Base-by-base conservation (phyloP, 1,140 invertebrate species). In the Platorchestia sp. region DNA sequence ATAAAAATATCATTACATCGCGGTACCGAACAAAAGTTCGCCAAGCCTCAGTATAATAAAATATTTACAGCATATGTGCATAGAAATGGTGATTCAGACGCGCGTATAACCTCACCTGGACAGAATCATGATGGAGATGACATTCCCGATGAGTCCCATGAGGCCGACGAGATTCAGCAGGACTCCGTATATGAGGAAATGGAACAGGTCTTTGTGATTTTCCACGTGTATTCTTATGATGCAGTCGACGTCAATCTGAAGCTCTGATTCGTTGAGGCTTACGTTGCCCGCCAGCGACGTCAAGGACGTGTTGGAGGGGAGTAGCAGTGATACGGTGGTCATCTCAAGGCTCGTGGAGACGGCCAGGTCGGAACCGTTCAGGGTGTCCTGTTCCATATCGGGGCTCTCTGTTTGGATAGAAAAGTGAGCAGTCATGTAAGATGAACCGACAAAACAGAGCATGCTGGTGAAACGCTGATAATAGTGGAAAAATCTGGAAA, bases 91-190 rank as follows among this genome's bases (percentile, higher is more conserved):
- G 19, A 51, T 51, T 7, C 6, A 6, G 47, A 19, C 19, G 47
- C 47, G 19, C 47, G 6, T 6, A 7, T 14, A 36, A 7, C 36
- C 95, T 95, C 40, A 96, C 96, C 96, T 96, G 36, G 98, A 99
- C 19, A 99, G 97, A 47, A 99, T 99, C 43, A 99, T 98, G 97
- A 99, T 99, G 0, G 98, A 98, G 41, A 99, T 98, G 44, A 98
- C 97, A 97, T 99, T 99, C 95, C 99, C 99, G 0, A 99, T 97
- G 51, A 99, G 98, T 40, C 99, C 99, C 45, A 99, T 98, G 0
- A 98, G 96, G 95, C 98, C 98, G 40, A 99, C 98, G 36, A 98
- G 97, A 97, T 99, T 99, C 36, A 99, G 97, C 87, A 99, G 97
- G 87, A 99, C 97, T 41, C 99, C 99, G 97, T 98, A 98, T 45